Percentiles rank a stretch among this genome's conserved stretches.
Evolutionary conservation across 2,888 invertebrate species (phyloP).

Genomic region (Tenthredo amoena): DNA sequence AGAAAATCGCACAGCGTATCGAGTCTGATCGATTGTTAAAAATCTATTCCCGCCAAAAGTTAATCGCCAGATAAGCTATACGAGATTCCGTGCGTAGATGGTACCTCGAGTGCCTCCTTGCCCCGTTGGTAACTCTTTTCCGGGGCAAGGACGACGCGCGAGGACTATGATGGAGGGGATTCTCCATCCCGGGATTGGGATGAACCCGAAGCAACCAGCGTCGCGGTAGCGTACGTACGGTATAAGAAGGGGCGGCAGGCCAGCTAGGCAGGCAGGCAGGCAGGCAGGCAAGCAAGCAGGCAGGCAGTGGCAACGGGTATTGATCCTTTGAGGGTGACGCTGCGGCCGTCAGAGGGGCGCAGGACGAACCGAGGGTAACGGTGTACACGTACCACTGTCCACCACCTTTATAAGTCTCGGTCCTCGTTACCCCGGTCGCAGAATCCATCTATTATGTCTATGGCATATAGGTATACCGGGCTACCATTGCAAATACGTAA

Average conservation of each 20-base stretch:
- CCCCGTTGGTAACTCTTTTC: constrained; percentile 22
- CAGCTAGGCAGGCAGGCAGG: constrained; percentile 49
- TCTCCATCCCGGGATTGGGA: constrained; percentile 25
- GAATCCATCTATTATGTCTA: constrained; percentile 1
- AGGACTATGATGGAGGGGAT: constrained; percentile 25
- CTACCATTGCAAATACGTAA: background rate
- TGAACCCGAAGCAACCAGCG: constrained; percentile 32
- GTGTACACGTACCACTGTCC: constrained; percentile 37
- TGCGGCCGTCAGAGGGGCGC: constrained; percentile 48
- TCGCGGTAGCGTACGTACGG: constrained; percentile 40
- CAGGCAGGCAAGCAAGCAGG: constrained; percentile 64
- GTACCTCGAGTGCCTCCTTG: constrained; percentile 1
- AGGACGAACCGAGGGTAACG: constrained; percentile 47
- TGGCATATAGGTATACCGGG: background rate
- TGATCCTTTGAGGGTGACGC: constrained; percentile 68
- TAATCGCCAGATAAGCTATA: background rate
- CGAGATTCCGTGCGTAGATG: background rate
- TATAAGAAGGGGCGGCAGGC: constrained; percentile 46
- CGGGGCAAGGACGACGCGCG: constrained; percentile 16
- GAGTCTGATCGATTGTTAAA: background rate
- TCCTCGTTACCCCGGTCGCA: constrained; percentile 14
- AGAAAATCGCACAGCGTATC: background rate
- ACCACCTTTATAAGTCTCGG: constrained; percentile 1
- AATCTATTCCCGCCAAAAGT: background rate
- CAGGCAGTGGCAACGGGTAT: constrained; percentile 73